Percentiles rank a stretch among this genome's conserved stretches.
Conservation (phyloP, 53 echinoderm and acorn worm genomes). For the Hippasteria phrygiana region DNA sequence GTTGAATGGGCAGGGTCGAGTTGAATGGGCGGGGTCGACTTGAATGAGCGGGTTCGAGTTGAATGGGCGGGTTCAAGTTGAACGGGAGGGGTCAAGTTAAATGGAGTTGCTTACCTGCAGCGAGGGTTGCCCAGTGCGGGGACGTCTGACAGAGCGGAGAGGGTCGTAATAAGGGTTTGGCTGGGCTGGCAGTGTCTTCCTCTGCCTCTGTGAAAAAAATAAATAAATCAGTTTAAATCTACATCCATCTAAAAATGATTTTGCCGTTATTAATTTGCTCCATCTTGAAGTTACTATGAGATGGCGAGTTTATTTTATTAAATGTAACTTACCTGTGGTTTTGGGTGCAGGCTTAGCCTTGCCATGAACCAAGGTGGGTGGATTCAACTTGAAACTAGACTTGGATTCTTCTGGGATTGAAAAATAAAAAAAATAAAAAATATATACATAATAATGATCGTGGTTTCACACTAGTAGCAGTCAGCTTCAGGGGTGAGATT, state of each 20-base stretch:
- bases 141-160: conserved; percentile 50
- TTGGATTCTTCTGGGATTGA: conserved; percentile 48
- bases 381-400: conserved; percentile 75
- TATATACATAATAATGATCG: background rate
- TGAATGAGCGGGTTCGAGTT: too few species aligned
- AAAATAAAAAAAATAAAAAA: background rate
- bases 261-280: background rate
- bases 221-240: background rate
- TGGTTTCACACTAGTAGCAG: too few species aligned
- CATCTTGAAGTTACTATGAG: background rate
- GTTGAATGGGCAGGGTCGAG: too few species aligned
- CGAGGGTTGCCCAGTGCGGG: conserved; percentile 29
- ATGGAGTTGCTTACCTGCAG: conserved; percentile 52
- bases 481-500: too few species aligned
- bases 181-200: conserved; percentile 40
- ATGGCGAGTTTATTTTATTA: too few species aligned
- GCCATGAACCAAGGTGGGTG: conserved; percentile 84
- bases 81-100: background rate
- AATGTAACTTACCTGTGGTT: conserved; percentile 45
- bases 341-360: conserved; percentile 83
- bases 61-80: background rate
- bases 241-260: background rate
- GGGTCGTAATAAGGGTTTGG: conserved; percentile 73
- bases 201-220: conserved; percentile 44
- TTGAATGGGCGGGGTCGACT: too few species aligned